Base-by-base conservation (phyloP, 2,113 vertebrate genomes). In the Cyanistes caeruleus region DNA sequence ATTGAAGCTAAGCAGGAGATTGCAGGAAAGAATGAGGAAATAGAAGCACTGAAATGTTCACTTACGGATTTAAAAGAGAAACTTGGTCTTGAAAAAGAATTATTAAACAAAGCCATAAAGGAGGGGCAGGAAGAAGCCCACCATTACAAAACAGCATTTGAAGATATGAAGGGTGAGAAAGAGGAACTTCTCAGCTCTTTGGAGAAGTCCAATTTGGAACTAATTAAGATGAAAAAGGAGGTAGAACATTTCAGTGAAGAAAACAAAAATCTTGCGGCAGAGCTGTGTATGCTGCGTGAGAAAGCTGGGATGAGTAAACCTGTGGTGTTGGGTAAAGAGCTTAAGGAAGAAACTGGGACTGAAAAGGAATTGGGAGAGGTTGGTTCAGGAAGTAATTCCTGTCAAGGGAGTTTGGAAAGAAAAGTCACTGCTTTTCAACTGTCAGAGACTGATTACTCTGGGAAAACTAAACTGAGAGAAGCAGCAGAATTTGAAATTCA, bases 131-230 rank as follows among this genome's bases (percentile, higher is more conserved):
- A 92, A 33, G 97, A 96, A 95, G 56, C 84, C 15, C 93, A 96
- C 31, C 81, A 9, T 19, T 91, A 96, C 73, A 97, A 96, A 97
- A 64, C 72, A 56, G 87, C 95, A 9, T 90, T 98, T 48, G 98
- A 98, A 91, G 84, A 93, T 13, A 28, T 97, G n/a, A 95, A 95
- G 44, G 93, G 58, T 84, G 98, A 98, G 86, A 98, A 97, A 62
- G 97, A 98, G 20, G 87, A 96, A 33, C 94, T 96, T 59, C n/a
- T 84, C 15, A 74, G 39, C 41, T 70, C 89, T 39, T 92, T 97
- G 8, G 83, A 97, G 72, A 96, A 97, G 39, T 97, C 98, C 23
- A 84, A 37, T 81, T 87, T 68, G 44, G 97, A 99, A 31, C 22
- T 98, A 37, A 37, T 62, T 1, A 33, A 44, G 12, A 82, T 97